Evolutionary conservation across 2,888 invertebrate genomes (phyloP).

Genomic region (Agrochola lychnidis): DNA sequence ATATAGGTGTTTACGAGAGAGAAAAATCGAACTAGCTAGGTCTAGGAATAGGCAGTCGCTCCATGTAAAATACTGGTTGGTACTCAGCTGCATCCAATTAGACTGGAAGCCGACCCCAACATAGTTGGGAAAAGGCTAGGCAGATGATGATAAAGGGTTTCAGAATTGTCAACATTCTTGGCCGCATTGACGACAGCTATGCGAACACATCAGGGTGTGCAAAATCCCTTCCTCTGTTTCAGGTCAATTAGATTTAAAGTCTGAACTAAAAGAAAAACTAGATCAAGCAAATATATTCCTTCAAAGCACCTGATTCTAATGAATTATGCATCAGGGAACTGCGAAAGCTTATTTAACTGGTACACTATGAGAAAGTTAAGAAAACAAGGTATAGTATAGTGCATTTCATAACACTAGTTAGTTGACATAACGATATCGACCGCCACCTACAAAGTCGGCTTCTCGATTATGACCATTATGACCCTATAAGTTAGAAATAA

Average conservation of each 20-base stretch:
- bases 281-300: constrained; percentile 36
- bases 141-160: no score
- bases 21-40: no score
- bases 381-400: constrained; percentile 57
- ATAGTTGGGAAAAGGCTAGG: no score
- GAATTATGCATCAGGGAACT: constrained; percentile 62
- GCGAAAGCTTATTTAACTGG: constrained; percentile 64
- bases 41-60: no score
- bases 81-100: no score
- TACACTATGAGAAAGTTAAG: constrained; percentile 62
- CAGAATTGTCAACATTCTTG: no score
- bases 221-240: background rate
- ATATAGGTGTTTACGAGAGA: no score
- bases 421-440: constrained; percentile 68
- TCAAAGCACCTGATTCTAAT: constrained; percentile 58
- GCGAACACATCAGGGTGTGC: background rate
- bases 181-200: background rate
- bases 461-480: constrained; percentile 79
- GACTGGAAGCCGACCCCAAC: no score
- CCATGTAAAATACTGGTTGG: no score
- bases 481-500: constrained; percentile 82
- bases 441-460: constrained; percentile 72
- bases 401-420: constrained; percentile 67
- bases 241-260: constrained; percentile 2
- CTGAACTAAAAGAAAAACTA: constrained; percentile 24